Conservation (phyloP, 2,888 invertebrate genomes). For the Hololepta plana region DNA sequence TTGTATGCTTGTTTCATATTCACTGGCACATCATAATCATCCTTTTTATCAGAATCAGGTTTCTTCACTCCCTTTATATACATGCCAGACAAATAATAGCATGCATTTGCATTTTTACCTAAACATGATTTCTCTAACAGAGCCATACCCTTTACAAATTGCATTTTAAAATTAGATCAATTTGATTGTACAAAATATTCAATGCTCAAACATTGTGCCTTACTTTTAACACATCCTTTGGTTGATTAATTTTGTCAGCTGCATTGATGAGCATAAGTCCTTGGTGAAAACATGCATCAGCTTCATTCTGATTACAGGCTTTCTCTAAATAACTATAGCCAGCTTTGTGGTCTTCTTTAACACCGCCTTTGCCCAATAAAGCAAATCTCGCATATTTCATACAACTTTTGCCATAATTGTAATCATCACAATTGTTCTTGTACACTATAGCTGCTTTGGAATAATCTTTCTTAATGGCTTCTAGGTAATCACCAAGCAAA, state of each 20-base stretch:
- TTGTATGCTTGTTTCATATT: conserved; percentile 64
- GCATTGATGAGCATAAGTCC: conserved; percentile 50
- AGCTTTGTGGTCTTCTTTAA: conserved; percentile 31
- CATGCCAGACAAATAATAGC: conserved; percentile 65
- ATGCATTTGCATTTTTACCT: conserved; percentile 44
- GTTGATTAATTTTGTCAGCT: conserved; percentile 30
- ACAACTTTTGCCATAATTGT: conserved; percentile 72
- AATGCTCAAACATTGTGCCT: too few species aligned
- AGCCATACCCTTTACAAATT: conserved; percentile 25
- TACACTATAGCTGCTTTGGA: conserved; percentile 66
- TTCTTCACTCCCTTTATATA: conserved; percentile 52
- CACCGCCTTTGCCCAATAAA: conserved; percentile 43
- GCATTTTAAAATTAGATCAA: conserved; percentile 5
- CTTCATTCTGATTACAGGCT: conserved; percentile 55
- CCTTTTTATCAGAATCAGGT: conserved; percentile 9
- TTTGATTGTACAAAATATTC: conserved; percentile 4
- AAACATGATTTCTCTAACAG: conserved; percentile 34
- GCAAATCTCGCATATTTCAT: conserved; percentile 66
- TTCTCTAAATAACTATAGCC: conserved; percentile 58
- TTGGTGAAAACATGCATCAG: conserved; percentile 56
- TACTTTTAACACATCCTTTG: conserved; percentile 35
- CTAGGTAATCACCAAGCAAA: conserved; percentile 78
- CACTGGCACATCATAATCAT: conserved; percentile 29
- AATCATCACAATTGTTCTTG: conserved; percentile 74
- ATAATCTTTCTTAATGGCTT: conserved; percentile 67